Evolutionary conservation across 2,888 invertebrate genomes (phyloP), one percentile per base, ranked within the genome.

Genomic region (Anaspis maculata): DNA sequence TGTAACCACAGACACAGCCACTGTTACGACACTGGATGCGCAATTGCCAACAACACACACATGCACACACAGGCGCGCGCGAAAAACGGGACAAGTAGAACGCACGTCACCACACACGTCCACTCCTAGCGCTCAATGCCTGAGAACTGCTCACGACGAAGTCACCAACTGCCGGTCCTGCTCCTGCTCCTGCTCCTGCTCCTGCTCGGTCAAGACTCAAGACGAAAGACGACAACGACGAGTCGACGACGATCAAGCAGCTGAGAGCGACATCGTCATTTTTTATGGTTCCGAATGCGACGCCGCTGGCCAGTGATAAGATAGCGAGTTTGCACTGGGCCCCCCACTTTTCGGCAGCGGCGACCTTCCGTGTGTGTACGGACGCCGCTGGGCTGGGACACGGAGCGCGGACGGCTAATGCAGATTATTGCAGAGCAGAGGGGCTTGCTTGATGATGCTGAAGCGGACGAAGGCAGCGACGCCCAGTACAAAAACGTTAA

Each of bases 271-370:
- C n/a, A n/a, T n/a, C n/a, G n/a, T n/a, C n/a, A n/a, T n/a, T n/a
- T n/a, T n/a, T n/a, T n/a, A n/a, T n/a, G n/a, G n/a, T n/a, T n/a
- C n/a, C n/a, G n/a, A n/a, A n/a, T n/a, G n/a, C n/a, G n/a, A n/a
- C n/a, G 42, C 32, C 42, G 41, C 34, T 40, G 33, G 37, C 35
- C 37, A 45, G 41, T 44, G 48, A 45, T 48, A 45, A 48, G 48
- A 48, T 43, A 41, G 46, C 41, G 49, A n/a, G n/a, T n/a, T n/a
- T n/a, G n/a, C 39, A 34, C 32, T 37, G 31, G n/a, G 16, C 30
- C 27, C 19, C 27, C 34, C 34, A 28, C 27, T 25, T 7, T 24
- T 19, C 13, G 10, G n/a, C 16, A n/a, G 11, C 11, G n/a, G 11
- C 41, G 32, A 31, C 31, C 15, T 30, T 31, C n/a, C n/a, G 36